A percentile compares a stretch with the other conserved stretches of the same genome.
phyloP scores from a whole-genome alignment of 2,113 vertebrate species.

The Dryoscopus gambensis region DNA sequence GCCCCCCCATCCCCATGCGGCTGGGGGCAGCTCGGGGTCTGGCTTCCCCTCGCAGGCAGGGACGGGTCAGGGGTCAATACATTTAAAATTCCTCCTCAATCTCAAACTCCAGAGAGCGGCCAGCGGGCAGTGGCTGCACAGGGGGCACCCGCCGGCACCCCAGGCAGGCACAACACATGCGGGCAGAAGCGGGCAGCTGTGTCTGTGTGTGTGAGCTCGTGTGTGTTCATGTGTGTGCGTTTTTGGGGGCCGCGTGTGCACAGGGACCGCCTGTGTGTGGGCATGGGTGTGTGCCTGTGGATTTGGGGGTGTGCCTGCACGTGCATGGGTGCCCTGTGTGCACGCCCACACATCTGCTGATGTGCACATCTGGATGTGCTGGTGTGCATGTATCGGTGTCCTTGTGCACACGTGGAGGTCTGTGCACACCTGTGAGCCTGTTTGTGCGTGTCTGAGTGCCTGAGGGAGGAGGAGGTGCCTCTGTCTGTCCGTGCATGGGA shows the following conservation, averaged over 20 bases:
- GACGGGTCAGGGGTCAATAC: slow-evolving; percentile 15
- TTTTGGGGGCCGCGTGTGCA: background rate
- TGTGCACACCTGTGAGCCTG: background rate
- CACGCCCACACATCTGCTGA: background rate
- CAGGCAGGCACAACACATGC: fast-evolving
- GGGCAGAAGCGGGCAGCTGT: fast-evolving
- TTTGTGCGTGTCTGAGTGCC: background rate
- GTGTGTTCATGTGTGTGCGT: too few relatives aligned
- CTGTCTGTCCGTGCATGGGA: fast-evolving
- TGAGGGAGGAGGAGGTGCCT: background rate
- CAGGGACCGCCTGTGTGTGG: background rate
- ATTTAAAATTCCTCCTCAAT: slow-evolving; percentile 45
- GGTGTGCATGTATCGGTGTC: fast-evolving
- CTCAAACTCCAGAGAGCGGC: background rate
- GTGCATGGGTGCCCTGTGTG: fast-evolving
- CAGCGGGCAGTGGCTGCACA: fast-evolving
- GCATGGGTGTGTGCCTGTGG: fast-evolving
- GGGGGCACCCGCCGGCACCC: background rate
- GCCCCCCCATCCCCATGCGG: background rate
- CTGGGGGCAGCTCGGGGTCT: background rate
- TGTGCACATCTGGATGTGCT: background rate
- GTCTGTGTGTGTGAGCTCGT: fast-evolving
- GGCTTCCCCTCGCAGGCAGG: slow-evolving; percentile 1
- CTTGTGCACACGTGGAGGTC: fast-evolving
- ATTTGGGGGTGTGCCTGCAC: background rate